Evolutionary conservation across 1,140 invertebrate genomes (phyloP).

Genomic region (Chymomyza costata): DNA sequence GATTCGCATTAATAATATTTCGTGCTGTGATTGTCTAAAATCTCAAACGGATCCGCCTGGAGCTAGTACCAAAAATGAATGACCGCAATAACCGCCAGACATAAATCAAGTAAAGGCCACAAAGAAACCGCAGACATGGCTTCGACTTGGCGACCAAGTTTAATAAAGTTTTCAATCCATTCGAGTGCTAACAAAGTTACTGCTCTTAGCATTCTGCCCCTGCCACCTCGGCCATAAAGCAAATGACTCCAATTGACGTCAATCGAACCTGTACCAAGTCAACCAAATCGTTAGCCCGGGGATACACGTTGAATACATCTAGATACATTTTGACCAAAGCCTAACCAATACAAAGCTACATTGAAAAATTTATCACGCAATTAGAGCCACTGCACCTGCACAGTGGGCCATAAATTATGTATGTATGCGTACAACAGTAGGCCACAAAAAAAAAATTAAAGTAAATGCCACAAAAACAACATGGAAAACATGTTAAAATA

Average conservation of each 20-base stretch:
- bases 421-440: slow-evolving; percentile 38
- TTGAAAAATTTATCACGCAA: slow-evolving; percentile 69
- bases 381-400: slow-evolving; percentile 37
- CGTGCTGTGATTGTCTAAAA: too few relatives aligned
- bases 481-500: too few relatives aligned
- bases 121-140: slow-evolving; percentile 1
- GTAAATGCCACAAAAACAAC: neutral
- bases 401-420: slow-evolving; percentile 58
- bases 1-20: too few relatives aligned
- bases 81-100: slow-evolving; percentile 39
- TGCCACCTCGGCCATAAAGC: neutral
- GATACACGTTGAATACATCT: too few relatives aligned
- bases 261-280: slow-evolving; percentile 32
- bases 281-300: too few relatives aligned
- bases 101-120: slow-evolving; percentile 52
- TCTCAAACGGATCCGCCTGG: too few relatives aligned
- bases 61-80: slow-evolving; percentile 27
- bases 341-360: slow-evolving; percentile 35
- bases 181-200: neutral
- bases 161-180: slow-evolving; percentile 22
- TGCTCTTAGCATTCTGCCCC: slow-evolving; percentile 3
- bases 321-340: too few relatives aligned
- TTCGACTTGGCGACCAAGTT: slow-evolving; percentile 22
- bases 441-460: slow-evolving; percentile 44
- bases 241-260: slow-evolving; percentile 33